These are phyloP conservation scores for Trissolcus basalis DNA, from an alignment of 1,140 invertebrate genomes.

Conservation along the genomic window DNA sequence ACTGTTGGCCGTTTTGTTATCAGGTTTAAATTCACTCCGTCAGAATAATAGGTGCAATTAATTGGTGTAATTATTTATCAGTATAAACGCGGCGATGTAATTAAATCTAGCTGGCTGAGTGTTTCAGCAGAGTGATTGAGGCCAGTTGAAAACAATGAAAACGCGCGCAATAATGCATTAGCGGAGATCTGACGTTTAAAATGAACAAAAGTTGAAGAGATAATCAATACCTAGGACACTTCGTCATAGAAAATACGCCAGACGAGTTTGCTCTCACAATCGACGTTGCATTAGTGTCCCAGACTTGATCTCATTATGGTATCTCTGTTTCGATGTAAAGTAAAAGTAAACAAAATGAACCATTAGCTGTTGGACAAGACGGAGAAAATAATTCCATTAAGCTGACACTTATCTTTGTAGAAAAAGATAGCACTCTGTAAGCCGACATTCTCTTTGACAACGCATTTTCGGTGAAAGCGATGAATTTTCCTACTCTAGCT, in stretches of 20 bases:
- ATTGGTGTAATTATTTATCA: conserved; percentile 30
- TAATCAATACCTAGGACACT: conserved; percentile 46
- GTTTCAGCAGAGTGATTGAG: conserved; percentile 13
- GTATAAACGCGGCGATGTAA: conserved; percentile 11
- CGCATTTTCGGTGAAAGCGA: neutral
- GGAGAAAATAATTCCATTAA: conserved; percentile 51
- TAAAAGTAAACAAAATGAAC: conserved; percentile 53
- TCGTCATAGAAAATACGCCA: conserved; percentile 19
- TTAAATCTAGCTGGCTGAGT: conserved; percentile 2
- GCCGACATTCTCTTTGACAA: conserved; percentile 16
- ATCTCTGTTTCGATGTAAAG: conserved; percentile 47
- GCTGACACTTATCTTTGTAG: conserved; percentile 31
- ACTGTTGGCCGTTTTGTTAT: no score
- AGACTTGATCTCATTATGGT: conserved; percentile 48
- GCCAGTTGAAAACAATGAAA: conserved; percentile 18
- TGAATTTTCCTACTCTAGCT: neutral
- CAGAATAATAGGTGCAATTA: conserved; percentile 19
- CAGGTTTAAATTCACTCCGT: conserved; percentile 2
- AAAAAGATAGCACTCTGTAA: conserved; percentile 21
- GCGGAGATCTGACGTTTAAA: conserved; percentile 7
- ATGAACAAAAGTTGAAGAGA: conserved; percentile 44
- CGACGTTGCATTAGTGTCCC: conserved; percentile 45
- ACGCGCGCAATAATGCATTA: conserved; percentile 27
- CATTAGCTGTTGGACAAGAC: conserved; percentile 30
- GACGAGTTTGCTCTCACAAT: conserved; percentile 36